phyloP scores from a whole-genome alignment of 2,797 vertebrate genomes.

The Catamblyrhynchus diadema region DNA sequence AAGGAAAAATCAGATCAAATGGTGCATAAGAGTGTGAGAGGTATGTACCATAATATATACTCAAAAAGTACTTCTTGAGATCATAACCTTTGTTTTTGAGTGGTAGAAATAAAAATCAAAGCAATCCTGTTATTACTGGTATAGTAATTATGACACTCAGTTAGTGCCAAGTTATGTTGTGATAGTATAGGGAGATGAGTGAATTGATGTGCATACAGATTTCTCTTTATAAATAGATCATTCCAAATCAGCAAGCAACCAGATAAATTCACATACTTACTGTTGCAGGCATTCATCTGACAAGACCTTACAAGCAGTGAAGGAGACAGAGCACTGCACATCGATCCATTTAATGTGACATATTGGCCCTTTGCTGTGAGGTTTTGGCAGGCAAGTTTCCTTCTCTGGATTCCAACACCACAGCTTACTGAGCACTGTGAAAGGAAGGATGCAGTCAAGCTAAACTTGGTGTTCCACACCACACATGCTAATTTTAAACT shows the following conservation, averaged over 20 bases:
- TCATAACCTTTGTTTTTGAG: not conserved
- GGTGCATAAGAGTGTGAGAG: not conserved
- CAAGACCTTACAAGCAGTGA: conserved; percentile 82
- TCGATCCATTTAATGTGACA: conserved; percentile 68
- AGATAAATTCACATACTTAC: conserved; percentile 76
- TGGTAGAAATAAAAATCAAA: not conserved
- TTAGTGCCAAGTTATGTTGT: not conserved
- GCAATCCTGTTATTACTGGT: not conserved
- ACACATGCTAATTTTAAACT: not conserved
- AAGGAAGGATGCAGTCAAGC: conserved; percentile 24
- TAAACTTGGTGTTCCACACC: not conserved
- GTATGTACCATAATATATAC: not conserved
- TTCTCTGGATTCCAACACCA: conserved; percentile 83
- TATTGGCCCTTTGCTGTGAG: conserved; percentile 78
- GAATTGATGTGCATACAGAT: not conserved
- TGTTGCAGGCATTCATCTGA: conserved; percentile 80
- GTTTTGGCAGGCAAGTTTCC: conserved; percentile 80
- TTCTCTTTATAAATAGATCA: not conserved
- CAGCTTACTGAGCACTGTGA: conserved; percentile 90
- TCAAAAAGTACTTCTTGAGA: not conserved
- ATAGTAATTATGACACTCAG: not conserved
- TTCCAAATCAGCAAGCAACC: not conserved
- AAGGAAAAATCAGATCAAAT: not conserved
- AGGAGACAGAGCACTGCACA: conserved; percentile 74
- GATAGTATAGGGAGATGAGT: not conserved